Conservation (phyloP, 2,797 vertebrate genomes). For the Ibycter americanus region DNA sequence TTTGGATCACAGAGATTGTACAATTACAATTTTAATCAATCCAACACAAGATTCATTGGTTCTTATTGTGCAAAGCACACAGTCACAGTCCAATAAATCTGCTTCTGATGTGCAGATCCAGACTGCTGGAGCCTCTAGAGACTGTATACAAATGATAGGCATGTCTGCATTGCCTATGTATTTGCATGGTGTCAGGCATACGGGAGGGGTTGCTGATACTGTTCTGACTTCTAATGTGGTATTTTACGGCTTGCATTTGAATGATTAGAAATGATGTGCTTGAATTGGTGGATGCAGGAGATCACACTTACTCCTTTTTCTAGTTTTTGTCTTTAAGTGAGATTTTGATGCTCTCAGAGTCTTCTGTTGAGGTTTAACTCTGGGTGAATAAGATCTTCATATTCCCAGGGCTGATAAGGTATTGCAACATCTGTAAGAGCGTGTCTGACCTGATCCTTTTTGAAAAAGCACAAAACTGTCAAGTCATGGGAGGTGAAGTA, state of each 20-base stretch:
- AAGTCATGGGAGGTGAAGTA: neutral
- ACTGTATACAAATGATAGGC: neutral
- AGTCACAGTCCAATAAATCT: slow-evolving; percentile 54
- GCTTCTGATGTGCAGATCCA: slow-evolving; percentile 26
- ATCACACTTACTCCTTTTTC: neutral
- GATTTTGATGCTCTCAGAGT: neutral
- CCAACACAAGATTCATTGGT: slow-evolving; percentile 42
- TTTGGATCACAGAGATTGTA: slow-evolving; percentile 58
- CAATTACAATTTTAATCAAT: slow-evolving; percentile 73
- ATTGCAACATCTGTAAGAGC: neutral
- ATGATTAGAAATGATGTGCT: neutral
- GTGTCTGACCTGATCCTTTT: neutral
- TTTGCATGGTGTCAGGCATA: neutral
- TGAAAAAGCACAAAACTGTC: neutral
- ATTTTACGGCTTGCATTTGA: neutral
- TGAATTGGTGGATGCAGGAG: neutral
- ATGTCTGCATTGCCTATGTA: neutral
- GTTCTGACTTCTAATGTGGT: neutral
- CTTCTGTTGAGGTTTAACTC: neutral
- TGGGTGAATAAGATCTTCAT: neutral
- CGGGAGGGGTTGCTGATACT: neutral
- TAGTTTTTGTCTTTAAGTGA: neutral
- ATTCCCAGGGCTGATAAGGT: neutral
- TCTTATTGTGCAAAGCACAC: slow-evolving; percentile 35
- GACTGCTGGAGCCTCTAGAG: neutral